These are phyloP conservation scores for Tragulus kanchil DNA, from an alignment of 2,113 vertebrate species.

Conservation along the genomic window DNA sequence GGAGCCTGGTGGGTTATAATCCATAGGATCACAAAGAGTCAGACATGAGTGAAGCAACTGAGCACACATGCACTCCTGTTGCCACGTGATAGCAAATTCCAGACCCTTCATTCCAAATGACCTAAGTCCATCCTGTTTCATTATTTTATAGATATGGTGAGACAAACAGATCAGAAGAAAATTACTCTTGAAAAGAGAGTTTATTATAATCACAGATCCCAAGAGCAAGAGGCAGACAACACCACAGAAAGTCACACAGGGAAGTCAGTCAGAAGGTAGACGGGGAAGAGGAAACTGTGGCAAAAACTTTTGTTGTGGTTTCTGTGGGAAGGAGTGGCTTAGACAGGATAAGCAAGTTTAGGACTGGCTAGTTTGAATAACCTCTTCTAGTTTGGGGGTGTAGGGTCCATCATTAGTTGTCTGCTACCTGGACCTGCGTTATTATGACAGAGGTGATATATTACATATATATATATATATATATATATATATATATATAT, in stretches of 20 bases:
- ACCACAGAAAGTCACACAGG: neutral
- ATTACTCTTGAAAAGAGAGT: neutral
- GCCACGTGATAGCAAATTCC: neutral
- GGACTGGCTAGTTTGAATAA: neutral
- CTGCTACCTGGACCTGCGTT: rapidly evolving
- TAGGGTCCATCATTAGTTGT: neutral
- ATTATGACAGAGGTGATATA: neutral
- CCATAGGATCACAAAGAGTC: neutral
- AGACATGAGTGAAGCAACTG: neutral
- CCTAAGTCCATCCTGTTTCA: neutral
- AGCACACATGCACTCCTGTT: neutral
- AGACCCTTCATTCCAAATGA: neutral
- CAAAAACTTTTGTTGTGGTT: neutral
- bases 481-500: too few relatives aligned
- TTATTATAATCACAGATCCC: neutral
- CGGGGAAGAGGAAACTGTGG: neutral
- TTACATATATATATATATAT: too few relatives aligned
- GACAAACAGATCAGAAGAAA: neutral
- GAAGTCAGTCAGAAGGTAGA: neutral
- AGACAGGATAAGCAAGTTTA: neutral
- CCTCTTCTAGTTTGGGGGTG: neutral
- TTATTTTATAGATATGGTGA: neutral
- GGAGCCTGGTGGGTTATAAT: neutral
- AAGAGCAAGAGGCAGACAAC: neutral
- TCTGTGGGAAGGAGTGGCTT: neutral